Evolutionary conservation across 64 coral and sea anemone species (phyloP).

Genomic region (Anthopleura sola): DNA sequence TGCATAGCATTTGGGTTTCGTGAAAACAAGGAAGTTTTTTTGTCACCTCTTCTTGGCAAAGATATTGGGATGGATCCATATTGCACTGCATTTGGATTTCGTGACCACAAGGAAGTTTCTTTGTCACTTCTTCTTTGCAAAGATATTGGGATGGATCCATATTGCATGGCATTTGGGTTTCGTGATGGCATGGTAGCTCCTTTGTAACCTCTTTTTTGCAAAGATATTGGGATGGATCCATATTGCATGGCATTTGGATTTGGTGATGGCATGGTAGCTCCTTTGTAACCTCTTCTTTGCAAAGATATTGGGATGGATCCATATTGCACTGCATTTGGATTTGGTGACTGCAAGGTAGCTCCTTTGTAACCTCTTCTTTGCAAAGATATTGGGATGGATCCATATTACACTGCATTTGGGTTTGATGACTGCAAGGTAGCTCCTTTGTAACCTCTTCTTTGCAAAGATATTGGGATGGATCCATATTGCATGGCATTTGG

Average conservation of each 20-base stretch:
- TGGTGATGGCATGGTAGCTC: constrained; percentile 6
- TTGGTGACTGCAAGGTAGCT: constrained; percentile 27
- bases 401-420: neutral
- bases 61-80: no score
- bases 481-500: neutral
- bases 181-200: neutral
- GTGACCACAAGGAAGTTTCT: no score
- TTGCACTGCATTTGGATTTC: no score
- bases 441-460: neutral
- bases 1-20: no score
- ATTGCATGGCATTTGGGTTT: neutral
- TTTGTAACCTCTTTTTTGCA: neutral
- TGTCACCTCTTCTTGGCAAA: no score
- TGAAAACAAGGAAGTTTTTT: no score
- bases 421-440: constrained; percentile 27
- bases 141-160: neutral
- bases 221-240: neutral
- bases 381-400: neutral
- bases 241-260: neutral
- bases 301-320: neutral
- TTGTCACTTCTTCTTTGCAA: no score
- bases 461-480: neutral
- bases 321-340: neutral
- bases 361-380: neutral
- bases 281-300: neutral